Evolutionary conservation across 2,888 invertebrate species (phyloP).

Genomic region (Caenorhabditis virilis): DNA sequence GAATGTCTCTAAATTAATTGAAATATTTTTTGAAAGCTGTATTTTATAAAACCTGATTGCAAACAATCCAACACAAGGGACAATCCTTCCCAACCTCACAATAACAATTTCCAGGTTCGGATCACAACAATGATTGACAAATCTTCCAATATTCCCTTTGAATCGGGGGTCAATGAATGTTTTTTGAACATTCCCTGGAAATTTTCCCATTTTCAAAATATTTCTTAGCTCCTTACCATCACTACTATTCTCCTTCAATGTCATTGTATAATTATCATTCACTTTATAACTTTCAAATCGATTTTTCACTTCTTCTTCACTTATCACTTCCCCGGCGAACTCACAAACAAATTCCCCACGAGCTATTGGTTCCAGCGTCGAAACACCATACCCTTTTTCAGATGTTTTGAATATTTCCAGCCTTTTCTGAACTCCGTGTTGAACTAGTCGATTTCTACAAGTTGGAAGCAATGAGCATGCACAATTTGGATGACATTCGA

Average conservation of each 20-base stretch:
- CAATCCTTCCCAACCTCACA: slow-evolving; percentile 46
- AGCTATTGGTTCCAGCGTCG: slow-evolving; percentile 42
- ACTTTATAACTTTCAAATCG: slow-evolving; percentile 14
- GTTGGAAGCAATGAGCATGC: slow-evolving; percentile 26
- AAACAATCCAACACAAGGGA: slow-evolving; percentile 55
- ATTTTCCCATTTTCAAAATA: neutral
- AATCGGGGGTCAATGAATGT: slow-evolving; percentile 51
- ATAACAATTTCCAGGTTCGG: slow-evolving; percentile 56
- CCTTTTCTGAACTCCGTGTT: slow-evolving; percentile 42
- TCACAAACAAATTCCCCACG: slow-evolving; percentile 55
- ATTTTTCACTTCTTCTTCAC: slow-evolving; percentile 49
- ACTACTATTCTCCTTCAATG: slow-evolving; percentile 50
- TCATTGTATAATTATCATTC: slow-evolving; percentile 56
- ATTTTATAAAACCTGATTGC: slow-evolving; percentile 26
- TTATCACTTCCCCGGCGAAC: slow-evolving; percentile 51
- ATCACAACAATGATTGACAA: slow-evolving; percentile 63
- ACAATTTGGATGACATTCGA: slow-evolving; percentile 56
- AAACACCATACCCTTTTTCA: slow-evolving; percentile 49
- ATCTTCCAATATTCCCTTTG: slow-evolving; percentile 58
- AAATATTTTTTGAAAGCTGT: neutral
- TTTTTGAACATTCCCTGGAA: slow-evolving; percentile 3
- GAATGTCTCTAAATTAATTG: slow-evolving; percentile 29
- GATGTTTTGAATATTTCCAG: slow-evolving; percentile 38
- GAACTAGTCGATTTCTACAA: slow-evolving; percentile 56
- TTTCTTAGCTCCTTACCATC: slow-evolving; percentile 7